Percentiles rank a stretch among this genome's conserved stretches.
Evolutionary conservation across 2,797 vertebrate species (phyloP).

Genomic region (Loris lydekkerianus): DNA sequence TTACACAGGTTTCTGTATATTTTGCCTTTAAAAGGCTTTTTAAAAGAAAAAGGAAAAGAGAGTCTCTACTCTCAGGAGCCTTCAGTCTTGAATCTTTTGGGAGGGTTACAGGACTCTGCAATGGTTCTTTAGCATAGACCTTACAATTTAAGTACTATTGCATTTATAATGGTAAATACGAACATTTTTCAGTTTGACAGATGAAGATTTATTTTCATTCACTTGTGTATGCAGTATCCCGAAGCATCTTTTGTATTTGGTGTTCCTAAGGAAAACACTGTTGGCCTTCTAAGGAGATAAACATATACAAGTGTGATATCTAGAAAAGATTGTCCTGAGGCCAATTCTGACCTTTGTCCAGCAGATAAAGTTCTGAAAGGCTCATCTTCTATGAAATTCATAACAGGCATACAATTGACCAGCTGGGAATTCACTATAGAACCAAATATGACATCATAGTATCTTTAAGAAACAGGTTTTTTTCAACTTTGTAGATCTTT

Average conservation of each 20-base stretch:
- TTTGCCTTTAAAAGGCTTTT: neutral
- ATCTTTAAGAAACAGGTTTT: slow-evolving; percentile 74
- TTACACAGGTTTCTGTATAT: neutral
- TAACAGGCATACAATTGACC: slow-evolving; percentile 93
- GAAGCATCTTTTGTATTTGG: slow-evolving; percentile 60
- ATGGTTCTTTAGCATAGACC: neutral
- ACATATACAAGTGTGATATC: slow-evolving; percentile 91
- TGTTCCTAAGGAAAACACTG: slow-evolving; percentile 74
- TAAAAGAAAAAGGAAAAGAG: neutral
- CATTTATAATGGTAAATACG: slow-evolving; percentile 10
- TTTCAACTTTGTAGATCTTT: neutral
- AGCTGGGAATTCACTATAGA: slow-evolving; percentile 89
- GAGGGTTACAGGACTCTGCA: neutral
- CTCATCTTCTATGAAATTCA: slow-evolving; percentile 94
- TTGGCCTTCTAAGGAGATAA: slow-evolving; percentile 77
- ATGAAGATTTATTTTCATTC: neutral
- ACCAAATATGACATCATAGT: slow-evolving; percentile 74
- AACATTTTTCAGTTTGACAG: neutral
- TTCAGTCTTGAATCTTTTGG: neutral
- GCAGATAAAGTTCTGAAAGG: slow-evolving; percentile 90
- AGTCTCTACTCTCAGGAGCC: neutral
- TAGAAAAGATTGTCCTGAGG: slow-evolving; percentile 90
- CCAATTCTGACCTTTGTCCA: slow-evolving; percentile 94
- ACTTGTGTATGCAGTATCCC: neutral
- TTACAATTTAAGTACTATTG: neutral